phyloP scores from a whole-genome alignment of 1,140 invertebrate genomes.

The Laupala kohalensis region DNA sequence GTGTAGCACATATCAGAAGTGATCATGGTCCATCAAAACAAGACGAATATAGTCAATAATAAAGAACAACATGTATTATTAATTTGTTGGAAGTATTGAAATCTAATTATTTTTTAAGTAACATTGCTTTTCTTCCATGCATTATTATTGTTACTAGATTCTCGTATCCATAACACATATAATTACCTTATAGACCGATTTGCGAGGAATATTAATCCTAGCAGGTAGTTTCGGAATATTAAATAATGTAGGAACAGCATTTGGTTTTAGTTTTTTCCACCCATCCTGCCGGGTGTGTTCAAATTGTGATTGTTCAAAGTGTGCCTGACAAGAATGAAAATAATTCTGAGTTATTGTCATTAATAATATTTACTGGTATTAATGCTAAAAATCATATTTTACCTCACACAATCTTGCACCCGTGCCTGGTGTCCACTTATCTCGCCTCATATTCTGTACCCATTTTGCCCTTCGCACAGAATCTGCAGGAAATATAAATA shows the following conservation, averaged over 20 bases:
- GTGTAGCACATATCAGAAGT: too few species aligned
- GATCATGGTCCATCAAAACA: too few species aligned
- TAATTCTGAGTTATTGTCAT: too few species aligned
- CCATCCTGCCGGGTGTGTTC: conserved; percentile 4
- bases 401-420: conserved; percentile 8
- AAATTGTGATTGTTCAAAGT: conserved; percentile 12
- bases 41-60: too few species aligned
- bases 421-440: conserved; percentile 4
- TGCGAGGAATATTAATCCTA: neutral
- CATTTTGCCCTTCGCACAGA: conserved; percentile 4
- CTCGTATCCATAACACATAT: too few species aligned
- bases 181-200: too few species aligned
- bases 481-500: conserved; percentile 8
- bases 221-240: conserved; percentile 10
- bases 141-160: too few species aligned
- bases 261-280: conserved; percentile 9
- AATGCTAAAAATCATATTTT: neutral
- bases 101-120: too few species aligned
- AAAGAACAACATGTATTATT: too few species aligned
- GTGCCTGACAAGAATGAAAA: conserved; percentile 1
- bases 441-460: conserved; percentile 5
- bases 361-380: too few species aligned
- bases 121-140: too few species aligned
- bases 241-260: conserved; percentile 11
- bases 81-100: too few species aligned